Conservation (phyloP, 2,797 vertebrate genomes). For the Micrastur ruficollis region DNA sequence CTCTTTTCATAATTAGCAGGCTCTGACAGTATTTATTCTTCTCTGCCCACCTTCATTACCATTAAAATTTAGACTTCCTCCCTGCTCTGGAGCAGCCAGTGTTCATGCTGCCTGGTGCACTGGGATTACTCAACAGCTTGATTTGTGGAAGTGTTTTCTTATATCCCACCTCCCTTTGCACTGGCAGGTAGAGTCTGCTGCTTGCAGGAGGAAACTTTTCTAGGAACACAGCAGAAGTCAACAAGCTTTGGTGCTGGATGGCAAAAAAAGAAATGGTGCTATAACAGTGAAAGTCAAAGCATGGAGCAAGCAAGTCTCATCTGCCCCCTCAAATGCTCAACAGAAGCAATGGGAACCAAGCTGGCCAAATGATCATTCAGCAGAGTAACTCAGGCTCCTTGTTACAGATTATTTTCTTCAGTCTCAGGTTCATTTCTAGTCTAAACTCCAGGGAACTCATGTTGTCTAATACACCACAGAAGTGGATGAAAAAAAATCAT, state of each 20-base stretch:
- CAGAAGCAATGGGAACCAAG: not conserved
- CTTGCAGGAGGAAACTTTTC: not conserved
- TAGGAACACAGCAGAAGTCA: not conserved
- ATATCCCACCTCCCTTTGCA: not conserved
- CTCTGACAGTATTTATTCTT: conserved; percentile 69
- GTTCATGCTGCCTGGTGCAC: not conserved
- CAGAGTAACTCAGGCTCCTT: not conserved
- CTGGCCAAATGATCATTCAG: not conserved
- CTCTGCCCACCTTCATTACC: conserved; percentile 58
- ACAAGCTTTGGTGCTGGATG: not conserved
- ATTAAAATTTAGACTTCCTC: conserved; percentile 50
- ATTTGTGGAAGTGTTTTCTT: conserved; percentile 37
- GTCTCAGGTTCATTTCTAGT: not conserved
- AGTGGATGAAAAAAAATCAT: not conserved
- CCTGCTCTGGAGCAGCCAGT: not conserved
- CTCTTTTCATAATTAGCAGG: conserved; percentile 67
- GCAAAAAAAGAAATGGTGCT: not conserved
- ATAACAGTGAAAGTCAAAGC: not conserved
- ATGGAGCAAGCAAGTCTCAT: not conserved
- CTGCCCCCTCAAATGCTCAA: not conserved
- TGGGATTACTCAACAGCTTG: conserved; percentile 31
- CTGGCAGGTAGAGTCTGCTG: not conserved
- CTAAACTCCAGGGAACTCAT: not conserved
- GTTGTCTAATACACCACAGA: not conserved
- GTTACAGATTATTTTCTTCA: not conserved